phyloP scores from a whole-genome alignment of 2,888 invertebrate species.

The Leucozona laternaria region DNA sequence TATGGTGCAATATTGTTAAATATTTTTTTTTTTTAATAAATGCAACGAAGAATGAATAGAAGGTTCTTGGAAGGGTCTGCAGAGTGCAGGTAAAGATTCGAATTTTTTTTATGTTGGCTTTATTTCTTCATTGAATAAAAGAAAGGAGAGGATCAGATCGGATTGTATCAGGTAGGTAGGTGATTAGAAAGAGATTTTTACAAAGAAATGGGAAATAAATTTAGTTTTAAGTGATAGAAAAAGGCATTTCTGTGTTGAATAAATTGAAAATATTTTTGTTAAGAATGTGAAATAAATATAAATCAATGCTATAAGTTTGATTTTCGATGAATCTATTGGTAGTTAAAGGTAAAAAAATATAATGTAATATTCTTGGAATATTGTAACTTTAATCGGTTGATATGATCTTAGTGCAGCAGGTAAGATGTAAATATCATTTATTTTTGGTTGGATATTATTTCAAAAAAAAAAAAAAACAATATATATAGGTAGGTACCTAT shows the following conservation, averaged over 20 bases:
- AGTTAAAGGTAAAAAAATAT: neutral
- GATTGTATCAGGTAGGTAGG: slow-evolving; percentile 5
- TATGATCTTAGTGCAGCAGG: neutral
- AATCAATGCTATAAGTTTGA: slow-evolving; percentile 31
- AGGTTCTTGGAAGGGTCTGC: slow-evolving; percentile 42
- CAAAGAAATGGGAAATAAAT: slow-evolving; percentile 47
- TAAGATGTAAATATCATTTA: neutral
- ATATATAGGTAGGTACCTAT: too few species aligned
- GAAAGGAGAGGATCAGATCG: slow-evolving; percentile 57
- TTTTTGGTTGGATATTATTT: neutral
- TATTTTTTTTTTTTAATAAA: neutral
- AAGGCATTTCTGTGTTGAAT: slow-evolving; percentile 2
- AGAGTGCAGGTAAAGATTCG: slow-evolving; percentile 68
- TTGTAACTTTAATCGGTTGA: neutral
- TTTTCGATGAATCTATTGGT: neutral
- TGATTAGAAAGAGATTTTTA: slow-evolving; percentile 19
- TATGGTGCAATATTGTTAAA: slow-evolving; percentile 50
- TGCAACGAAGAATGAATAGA: neutral
- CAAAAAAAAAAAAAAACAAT: too few species aligned
- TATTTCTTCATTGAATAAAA: slow-evolving; percentile 17
- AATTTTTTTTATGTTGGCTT: slow-evolving; percentile 33
- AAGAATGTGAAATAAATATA: slow-evolving; percentile 49
- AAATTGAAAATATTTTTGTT: slow-evolving; percentile 32
- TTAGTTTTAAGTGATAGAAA: slow-evolving; percentile 20
- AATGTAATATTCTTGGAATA: slow-evolving; percentile 8